These are phyloP conservation scores for Coecobrya sp. DNA, from an alignment of 2,888 invertebrate species.

Conservation along the genomic window DNA sequence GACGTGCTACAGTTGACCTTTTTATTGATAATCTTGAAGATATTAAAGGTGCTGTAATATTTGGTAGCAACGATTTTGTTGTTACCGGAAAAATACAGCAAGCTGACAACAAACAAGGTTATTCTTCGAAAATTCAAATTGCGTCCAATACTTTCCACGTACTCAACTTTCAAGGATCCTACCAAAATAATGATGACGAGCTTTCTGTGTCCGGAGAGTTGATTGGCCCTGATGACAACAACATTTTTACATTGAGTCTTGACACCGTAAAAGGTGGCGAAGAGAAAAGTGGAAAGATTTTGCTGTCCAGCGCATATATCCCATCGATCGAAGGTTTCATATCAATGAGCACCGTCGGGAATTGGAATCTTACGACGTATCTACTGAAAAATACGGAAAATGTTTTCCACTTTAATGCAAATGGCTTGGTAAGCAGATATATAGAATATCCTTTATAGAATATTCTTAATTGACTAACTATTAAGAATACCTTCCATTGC, in stretches of 20 bases:
- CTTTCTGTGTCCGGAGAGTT: constrained; percentile 30
- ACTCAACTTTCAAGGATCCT: constrained; percentile 48
- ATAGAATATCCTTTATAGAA: too few relatives aligned
- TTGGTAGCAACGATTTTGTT: constrained; percentile 58
- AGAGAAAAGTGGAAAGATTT: constrained; percentile 33
- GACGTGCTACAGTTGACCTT: constrained; percentile 2
- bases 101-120: constrained; percentile 3
- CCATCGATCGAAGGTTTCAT: constrained; percentile 29
- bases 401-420: constrained; percentile 50
- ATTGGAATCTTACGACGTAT: constrained; percentile 29
- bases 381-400: constrained; percentile 36
- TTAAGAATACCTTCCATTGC: background rate
- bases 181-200: background rate
- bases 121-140: constrained; percentile 55
- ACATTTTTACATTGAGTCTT: constrained; percentile 34
- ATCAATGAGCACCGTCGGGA: background rate
- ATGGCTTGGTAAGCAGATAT: constrained; percentile 40
- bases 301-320: background rate
- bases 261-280: background rate
- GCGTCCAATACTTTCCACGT: constrained; percentile 62
- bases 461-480: too few relatives aligned
- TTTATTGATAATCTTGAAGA: constrained; percentile 69
- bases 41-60: constrained; percentile 59
- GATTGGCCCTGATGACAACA: background rate
- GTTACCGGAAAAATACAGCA: constrained; percentile 63